A percentile compares a stretch with the other conserved stretches of the same genome.
Conservation (phyloP, 2,888 invertebrate species). For the Drosophila nigricruria region DNA sequence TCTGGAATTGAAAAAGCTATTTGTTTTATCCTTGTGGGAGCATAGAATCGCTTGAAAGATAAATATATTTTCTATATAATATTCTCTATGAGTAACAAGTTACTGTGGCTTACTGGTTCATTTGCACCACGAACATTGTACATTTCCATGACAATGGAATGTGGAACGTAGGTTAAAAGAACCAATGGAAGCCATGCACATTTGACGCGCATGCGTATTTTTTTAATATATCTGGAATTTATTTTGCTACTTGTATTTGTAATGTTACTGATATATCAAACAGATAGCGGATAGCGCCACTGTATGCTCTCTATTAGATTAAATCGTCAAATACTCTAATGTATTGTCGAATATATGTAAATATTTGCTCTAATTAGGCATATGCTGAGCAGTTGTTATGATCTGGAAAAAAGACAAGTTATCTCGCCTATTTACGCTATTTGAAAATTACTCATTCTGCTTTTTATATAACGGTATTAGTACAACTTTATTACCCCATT, state of each 20-base stretch:
- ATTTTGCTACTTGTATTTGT: constrained; percentile 25
- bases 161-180: constrained; percentile 33
- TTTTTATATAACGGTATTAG: constrained; percentile 3
- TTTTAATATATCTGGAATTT: constrained; percentile 27
- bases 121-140: not conserved
- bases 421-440: not conserved
- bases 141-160: not conserved
- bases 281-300: not conserved
- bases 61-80: not conserved
- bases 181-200: constrained; percentile 47
- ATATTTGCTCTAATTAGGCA: not conserved
- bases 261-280: constrained; percentile 1
- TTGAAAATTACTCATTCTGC: not conserved
- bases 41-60: not conserved
- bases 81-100: not conserved
- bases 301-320: constrained; percentile 1
- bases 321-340: not conserved
- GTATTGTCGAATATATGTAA: not conserved
- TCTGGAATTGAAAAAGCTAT: not conserved
- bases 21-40: no score
- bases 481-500: not conserved
- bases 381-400: constrained; percentile 2
- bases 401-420: not conserved
- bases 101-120: not conserved
- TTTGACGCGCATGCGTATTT: constrained; percentile 57